A percentile compares a stretch with the other conserved stretches of the same genome.
phyloP scores from a whole-genome alignment of 2,113 vertebrate species.

The Colossoma macropomum region DNA sequence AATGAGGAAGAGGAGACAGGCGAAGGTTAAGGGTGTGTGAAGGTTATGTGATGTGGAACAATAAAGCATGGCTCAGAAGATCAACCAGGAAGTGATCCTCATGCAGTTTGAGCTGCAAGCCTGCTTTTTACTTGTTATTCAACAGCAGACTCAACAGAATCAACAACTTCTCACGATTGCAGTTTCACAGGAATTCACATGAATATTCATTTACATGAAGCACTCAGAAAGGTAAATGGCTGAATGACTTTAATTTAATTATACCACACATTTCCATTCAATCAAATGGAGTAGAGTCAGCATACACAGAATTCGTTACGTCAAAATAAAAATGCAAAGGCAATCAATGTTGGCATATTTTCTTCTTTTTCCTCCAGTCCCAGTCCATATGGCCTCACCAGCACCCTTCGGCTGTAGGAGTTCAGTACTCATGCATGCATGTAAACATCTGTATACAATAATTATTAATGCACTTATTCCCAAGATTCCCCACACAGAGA shows the following conservation, averaged over 20 bases:
- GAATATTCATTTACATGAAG: neutral
- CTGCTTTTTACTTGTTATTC: neutral
- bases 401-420: too few species aligned
- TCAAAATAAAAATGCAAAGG: too few species aligned
- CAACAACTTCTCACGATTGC: neutral
- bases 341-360: too few species aligned
- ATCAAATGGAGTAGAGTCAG: neutral
- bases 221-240: neutral
- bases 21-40: conserved; percentile 9
- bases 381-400: too few species aligned
- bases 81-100: neutral
- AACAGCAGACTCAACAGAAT: neutral
- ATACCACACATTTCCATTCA: too few species aligned
- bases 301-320: too few species aligned
- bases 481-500: too few species aligned
- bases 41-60: conserved; percentile 24
- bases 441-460: too few species aligned
- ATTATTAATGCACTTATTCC: too few species aligned
- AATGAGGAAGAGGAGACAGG: conserved; percentile 20
- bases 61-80: conserved; percentile 8
- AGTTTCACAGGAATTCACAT: neutral
- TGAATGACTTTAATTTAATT: neutral
- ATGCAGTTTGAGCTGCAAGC: neutral
- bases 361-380: too few species aligned
- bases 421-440: too few species aligned